These are phyloP conservation scores for Cerceris rybyensis DNA, from an alignment of 2,888 invertebrate species.

Conservation along the genomic window DNA sequence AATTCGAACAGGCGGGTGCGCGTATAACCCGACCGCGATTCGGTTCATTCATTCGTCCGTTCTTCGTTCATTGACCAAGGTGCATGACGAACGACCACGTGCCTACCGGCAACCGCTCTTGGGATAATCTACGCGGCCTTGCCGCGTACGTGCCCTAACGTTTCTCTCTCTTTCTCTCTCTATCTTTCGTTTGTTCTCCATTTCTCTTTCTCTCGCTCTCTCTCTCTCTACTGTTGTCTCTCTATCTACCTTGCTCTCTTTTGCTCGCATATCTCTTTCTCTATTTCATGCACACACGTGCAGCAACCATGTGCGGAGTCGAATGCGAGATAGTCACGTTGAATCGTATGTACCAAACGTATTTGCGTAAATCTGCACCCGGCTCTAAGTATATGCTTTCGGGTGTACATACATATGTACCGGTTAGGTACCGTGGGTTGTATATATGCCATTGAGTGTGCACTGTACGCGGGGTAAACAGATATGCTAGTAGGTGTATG, in stretches of 20 bases:
- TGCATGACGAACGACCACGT: slow-evolving; percentile 48
- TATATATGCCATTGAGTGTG: neutral
- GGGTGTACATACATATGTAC: neutral
- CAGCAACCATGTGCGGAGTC: neutral
- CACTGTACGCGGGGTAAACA: too few relatives aligned
- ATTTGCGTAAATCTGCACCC: neutral
- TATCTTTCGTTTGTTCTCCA: too few relatives aligned
- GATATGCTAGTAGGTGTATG: too few relatives aligned
- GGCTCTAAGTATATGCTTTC: neutral
- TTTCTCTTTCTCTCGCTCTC: too few relatives aligned
- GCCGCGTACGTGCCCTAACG: slow-evolving; percentile 64
- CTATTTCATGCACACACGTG: neutral
- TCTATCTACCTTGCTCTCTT: too few relatives aligned
- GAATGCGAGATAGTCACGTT: neutral
- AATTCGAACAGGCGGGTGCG: slow-evolving; percentile 28
- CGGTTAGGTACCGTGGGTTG: neutral
- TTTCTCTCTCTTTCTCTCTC: neutral
- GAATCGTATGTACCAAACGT: neutral
- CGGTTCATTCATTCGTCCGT: slow-evolving; percentile 54
- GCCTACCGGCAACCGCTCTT: slow-evolving; percentile 46
- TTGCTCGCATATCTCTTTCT: too few relatives aligned
- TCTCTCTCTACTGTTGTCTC: too few relatives aligned
- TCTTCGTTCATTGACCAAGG: slow-evolving; percentile 65
- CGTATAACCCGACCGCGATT: slow-evolving; percentile 46
- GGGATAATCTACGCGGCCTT: slow-evolving; percentile 72